Evolutionary conservation across 2,113 vertebrate genomes (phyloP).

Genomic region (Burhinus oedicnemus): DNA sequence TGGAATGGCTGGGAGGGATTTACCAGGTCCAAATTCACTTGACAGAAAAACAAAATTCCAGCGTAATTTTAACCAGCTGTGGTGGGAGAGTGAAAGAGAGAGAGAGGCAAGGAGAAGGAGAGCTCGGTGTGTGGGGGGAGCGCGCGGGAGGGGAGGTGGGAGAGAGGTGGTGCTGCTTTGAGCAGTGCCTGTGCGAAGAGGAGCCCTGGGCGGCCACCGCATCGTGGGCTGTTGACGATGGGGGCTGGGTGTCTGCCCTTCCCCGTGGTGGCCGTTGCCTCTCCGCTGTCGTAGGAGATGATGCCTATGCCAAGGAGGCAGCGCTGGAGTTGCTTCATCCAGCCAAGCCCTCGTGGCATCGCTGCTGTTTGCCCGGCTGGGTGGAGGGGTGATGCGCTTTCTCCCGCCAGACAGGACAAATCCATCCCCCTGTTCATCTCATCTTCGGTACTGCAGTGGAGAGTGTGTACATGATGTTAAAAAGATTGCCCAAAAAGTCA

Average conservation of each 20-base stretch:
- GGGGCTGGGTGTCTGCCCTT: neutral
- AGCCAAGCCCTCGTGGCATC: neutral
- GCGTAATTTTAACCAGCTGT: conserved; percentile 81
- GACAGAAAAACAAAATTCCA: conserved; percentile 82
- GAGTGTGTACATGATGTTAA: neutral
- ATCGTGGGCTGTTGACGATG: rapidly evolving
- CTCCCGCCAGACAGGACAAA: too few species aligned
- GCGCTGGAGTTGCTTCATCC: neutral
- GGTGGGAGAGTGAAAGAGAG: conserved; percentile 57
- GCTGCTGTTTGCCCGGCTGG: rapidly evolving
- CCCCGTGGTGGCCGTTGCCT: rapidly evolving
- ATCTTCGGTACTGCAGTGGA: rapidly evolving
- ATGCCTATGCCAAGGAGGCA: neutral
- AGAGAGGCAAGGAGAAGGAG: conserved; percentile 32
- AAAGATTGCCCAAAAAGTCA: neutral
- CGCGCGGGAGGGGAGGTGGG: neutral
- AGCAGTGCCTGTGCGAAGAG: neutral
- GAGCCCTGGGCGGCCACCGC: neutral
- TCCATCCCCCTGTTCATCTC: neutral
- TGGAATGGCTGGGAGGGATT: conserved; percentile 72
- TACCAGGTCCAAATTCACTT: conserved; percentile 78
- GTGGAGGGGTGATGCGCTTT: too few species aligned
- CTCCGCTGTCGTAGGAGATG: neutral
- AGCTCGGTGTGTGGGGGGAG: neutral
- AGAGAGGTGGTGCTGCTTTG: neutral